Percentiles rank a stretch among this genome's conserved stretches.
phyloP scores from a whole-genome alignment of 2,797 vertebrate genomes.

The Aulostomus chinensis region DNA sequence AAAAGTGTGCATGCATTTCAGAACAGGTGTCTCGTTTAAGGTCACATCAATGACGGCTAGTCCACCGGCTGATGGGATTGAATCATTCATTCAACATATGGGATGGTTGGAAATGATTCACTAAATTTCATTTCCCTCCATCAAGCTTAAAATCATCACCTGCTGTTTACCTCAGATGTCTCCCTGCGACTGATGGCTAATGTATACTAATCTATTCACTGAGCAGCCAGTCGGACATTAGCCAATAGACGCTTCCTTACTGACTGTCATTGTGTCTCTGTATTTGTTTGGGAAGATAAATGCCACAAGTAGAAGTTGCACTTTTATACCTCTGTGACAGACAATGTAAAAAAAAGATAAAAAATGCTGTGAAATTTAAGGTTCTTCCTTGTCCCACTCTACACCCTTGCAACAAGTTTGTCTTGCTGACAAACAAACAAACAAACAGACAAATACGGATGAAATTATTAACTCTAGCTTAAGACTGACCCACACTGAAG shows the following conservation, averaged over 20 bases:
- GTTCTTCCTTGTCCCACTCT: too few species aligned
- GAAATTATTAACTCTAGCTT: too few species aligned
- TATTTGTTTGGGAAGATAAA: conserved; percentile 17
- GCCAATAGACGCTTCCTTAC: conserved; percentile 7
- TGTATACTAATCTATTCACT: conserved; percentile 18
- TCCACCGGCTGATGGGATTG: background rate
- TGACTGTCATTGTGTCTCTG: conserved; percentile 13
- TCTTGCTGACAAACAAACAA: too few species aligned
- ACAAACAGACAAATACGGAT: too few species aligned
- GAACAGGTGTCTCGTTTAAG: background rate
- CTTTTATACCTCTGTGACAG: too few species aligned
- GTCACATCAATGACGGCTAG: background rate
- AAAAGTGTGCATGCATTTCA: background rate
- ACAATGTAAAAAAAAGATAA: too few species aligned
- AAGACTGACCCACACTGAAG: too few species aligned
- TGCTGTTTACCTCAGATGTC: conserved; percentile 19
- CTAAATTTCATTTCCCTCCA: background rate
- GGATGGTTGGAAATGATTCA: conserved; percentile 2
- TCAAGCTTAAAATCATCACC: conserved; percentile 15
- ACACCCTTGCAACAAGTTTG: too few species aligned
- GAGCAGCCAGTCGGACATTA: conserved; percentile 5
- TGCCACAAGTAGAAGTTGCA: too few species aligned
- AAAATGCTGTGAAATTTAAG: too few species aligned
- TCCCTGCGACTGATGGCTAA: conserved; percentile 25
- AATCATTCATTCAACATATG: background rate